Percentiles rank a stretch among this genome's conserved stretches.
phyloP scores from a whole-genome alignment of 2,888 invertebrate species.

The Rhingia campestris region DNA sequence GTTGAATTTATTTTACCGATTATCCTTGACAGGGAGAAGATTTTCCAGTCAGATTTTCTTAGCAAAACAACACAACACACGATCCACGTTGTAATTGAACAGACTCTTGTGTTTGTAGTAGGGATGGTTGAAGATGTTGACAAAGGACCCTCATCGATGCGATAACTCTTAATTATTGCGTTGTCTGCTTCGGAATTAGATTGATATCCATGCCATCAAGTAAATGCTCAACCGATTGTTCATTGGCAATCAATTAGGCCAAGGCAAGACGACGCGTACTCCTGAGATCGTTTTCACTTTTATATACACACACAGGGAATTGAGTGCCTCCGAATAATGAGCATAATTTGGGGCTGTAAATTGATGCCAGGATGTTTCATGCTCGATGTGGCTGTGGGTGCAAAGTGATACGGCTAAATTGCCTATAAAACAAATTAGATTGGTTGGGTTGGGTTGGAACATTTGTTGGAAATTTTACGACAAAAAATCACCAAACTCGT shows the following conservation, averaged over 20 bases:
- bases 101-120: slow-evolving; percentile 9
- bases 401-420: slow-evolving; percentile 13
- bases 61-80: background rate
- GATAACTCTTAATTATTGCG: slow-evolving; percentile 54
- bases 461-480: too few species aligned
- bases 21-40: slow-evolving; percentile 5
- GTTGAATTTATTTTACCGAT: slow-evolving; percentile 23
- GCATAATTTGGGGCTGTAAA: slow-evolving; percentile 20
- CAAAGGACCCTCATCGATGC: slow-evolving; percentile 27
- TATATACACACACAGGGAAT: background rate
- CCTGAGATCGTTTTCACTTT: background rate
- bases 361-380: slow-evolving; percentile 29
- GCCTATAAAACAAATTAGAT: slow-evolving; percentile 13
- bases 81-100: slow-evolving; percentile 28
- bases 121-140: background rate
- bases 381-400: slow-evolving; percentile 1
- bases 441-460: background rate
- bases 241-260: slow-evolving; percentile 46
- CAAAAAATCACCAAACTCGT: too few species aligned
- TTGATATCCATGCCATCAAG: slow-evolving; percentile 48
- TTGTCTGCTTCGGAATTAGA: slow-evolving; percentile 37
- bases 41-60: background rate
- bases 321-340: slow-evolving; percentile 14
- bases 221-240: slow-evolving; percentile 44
- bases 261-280: background rate